Evolutionary conservation across 2,888 invertebrate species (phyloP).

Genomic region (Ochropacha duplaris): DNA sequence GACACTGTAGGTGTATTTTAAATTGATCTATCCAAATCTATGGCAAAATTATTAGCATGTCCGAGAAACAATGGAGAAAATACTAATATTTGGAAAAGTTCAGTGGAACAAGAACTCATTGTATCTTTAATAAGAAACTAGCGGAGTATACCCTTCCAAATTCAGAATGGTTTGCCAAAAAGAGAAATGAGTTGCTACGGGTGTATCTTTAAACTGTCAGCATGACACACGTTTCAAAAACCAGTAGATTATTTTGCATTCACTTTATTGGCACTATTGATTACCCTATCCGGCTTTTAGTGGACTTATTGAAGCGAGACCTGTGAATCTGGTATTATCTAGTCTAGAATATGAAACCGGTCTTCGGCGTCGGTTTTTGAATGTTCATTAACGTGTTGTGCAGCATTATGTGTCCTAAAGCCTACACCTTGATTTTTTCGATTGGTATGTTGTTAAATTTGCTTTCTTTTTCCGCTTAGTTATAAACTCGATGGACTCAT

Average conservation of each 20-base stretch:
- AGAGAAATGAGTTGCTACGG: no score
- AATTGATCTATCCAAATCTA: neutral
- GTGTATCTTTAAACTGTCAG: neutral
- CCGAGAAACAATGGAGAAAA: neutral
- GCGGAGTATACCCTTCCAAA: neutral
- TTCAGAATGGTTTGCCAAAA: neutral
- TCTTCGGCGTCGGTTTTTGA: neutral
- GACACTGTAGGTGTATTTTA: neutral
- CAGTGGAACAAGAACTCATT: neutral
- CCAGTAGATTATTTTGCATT: neutral
- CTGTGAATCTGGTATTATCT: neutral
- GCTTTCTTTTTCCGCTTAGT: neutral
- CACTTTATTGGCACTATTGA: neutral
- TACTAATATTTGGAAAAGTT: neutral
- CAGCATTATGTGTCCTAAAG: neutral
- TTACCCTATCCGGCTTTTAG: constrained; percentile 3
- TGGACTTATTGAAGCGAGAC: neutral
- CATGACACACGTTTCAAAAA: constrained; percentile 2
- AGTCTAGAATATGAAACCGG: neutral
- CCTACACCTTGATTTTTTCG: neutral
- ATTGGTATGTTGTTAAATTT: neutral
- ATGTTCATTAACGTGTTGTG: neutral
- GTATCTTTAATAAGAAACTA: neutral
- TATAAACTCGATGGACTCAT: no score
- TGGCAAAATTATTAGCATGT: neutral